Evolutionary conservation across 1,140 invertebrate genomes (phyloP), one percentile per base, ranked within the genome.

Genomic region (Dolichoris vasculosae): DNA sequence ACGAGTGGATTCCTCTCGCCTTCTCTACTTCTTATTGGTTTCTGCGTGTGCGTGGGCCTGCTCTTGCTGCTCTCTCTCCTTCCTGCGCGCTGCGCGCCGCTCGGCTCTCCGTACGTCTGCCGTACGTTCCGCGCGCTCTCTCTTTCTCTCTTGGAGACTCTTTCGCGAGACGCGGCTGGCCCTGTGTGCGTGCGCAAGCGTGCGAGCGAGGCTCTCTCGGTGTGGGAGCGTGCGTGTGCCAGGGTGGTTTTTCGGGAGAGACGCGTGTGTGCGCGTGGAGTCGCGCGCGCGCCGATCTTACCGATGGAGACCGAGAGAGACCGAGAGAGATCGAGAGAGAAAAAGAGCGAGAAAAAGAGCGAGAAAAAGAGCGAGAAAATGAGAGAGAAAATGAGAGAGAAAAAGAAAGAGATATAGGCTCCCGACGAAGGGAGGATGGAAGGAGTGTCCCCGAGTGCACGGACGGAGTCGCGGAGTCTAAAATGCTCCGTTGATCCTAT

Each of bases 231-330:
- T 30, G 2, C 38, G 38, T 71, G 35, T 23, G 17, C n/a, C 48
- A 82, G 81, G 81, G 81, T 82, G 69, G 81, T 75, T 83, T 82
- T 83, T 83, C 55, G 51, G 43, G 76, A 77, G 46, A 75, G 69
- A 35, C 23, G 75, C 32, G 35, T 32, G 46, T 51, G n/a, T n/a
- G 7, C 32, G 2, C 35, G 9, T 77, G 1, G 30, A 32, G 75
- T n/a, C 1, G 26, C n/a, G 71, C 64, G 63, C 64, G n/a, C 48
- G n/a, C 51, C 4, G 15, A 4, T n/a, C 20, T n/a, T n/a, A 35
- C 15, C 26, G 26, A 30, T 15, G 13, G 32, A 79, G 46, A n/a
- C n/a, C n/a, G n/a, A n/a, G n/a, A n/a, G n/a, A n/a, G n/a, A n/a
- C n/a, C n/a, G n/a, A n/a, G n/a, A 55, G n/a, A 55, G 35, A 63